phyloP scores from a whole-genome alignment of 2,797 vertebrate species.

The Lacerta agilis region DNA sequence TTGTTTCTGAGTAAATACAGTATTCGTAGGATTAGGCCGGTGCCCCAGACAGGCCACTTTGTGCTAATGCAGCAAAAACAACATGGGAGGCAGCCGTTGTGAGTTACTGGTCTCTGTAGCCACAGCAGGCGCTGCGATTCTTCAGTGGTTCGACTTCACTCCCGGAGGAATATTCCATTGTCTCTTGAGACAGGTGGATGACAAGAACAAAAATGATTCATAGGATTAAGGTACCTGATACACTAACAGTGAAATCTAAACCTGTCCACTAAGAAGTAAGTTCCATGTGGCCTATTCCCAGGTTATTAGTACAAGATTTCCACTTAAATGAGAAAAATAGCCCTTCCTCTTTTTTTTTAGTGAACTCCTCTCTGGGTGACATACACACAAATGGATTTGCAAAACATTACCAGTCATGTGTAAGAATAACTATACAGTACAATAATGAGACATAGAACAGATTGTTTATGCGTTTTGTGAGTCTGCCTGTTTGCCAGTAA shows the following conservation, averaged over 20 bases:
- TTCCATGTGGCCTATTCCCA: neutral
- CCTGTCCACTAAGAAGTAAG: neutral
- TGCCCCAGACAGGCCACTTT: no score
- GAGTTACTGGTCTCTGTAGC: neutral
- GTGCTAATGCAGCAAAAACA: neutral
- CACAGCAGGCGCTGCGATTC: no score
- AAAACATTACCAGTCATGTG: neutral
- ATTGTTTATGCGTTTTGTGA: neutral
- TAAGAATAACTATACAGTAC: neutral
- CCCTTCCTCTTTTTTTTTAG: constrained; percentile 4
- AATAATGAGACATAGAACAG: neutral
- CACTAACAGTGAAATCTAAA: neutral
- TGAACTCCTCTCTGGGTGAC: constrained; percentile 5
- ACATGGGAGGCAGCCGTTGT: neutral
- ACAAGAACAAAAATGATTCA: no score
- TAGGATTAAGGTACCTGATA: neutral
- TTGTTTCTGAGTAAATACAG: neutral
- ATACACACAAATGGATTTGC: neutral
- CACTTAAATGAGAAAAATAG: neutral
- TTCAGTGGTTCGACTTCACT: no score
- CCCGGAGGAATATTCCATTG: no score
- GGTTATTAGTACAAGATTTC: neutral
- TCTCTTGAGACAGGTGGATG: no score
- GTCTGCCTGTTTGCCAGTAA: neutral
- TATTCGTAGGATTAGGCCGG: neutral